Evolutionary conservation across 2,888 invertebrate species (phyloP).

Genomic region (Lapara coniferarum): DNA sequence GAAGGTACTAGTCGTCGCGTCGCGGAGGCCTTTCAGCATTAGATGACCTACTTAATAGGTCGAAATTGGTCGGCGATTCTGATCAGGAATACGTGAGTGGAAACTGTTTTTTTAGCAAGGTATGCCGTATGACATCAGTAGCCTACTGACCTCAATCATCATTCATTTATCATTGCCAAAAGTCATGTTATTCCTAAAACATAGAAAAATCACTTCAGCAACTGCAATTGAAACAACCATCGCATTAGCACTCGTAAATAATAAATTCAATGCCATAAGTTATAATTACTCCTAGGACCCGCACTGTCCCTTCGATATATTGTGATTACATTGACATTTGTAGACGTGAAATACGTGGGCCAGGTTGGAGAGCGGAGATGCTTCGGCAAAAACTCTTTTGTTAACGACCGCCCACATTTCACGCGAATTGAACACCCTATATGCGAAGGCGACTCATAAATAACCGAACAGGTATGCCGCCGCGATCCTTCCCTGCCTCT

Average conservation of each 20-base stretch:
- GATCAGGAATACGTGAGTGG: too few species aligned
- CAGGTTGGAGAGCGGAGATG: slow-evolving; percentile 14
- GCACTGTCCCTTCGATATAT: slow-evolving; percentile 23
- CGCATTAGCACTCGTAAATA: slow-evolving; percentile 21
- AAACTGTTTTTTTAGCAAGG: too few species aligned
- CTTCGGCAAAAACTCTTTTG: slow-evolving; percentile 27
- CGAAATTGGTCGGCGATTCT: too few species aligned
- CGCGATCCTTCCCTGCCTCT: slow-evolving; percentile 18
- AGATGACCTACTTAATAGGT: too few species aligned
- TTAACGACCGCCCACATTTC: slow-evolving; percentile 29
- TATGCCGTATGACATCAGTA: too few species aligned
- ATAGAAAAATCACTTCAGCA: not conserved
- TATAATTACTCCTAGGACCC: slow-evolving; percentile 18
- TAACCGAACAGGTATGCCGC: slow-evolving; percentile 18
- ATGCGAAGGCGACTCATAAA: slow-evolving; percentile 23
- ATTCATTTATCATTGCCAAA: too few species aligned
- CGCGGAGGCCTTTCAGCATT: too few species aligned
- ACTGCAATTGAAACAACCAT: not conserved
- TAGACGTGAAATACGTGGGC: slow-evolving; percentile 19
- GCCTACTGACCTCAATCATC: too few species aligned
- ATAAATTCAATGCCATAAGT: slow-evolving; percentile 26
- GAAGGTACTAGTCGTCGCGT: too few species aligned
- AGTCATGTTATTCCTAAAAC: too few species aligned
- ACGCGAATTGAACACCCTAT: slow-evolving; percentile 24
- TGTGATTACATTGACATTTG: slow-evolving; percentile 26